These are phyloP conservation scores for Apocheima hispidaria DNA, from an alignment of 2,888 invertebrate species.

Conservation along the genomic window DNA sequence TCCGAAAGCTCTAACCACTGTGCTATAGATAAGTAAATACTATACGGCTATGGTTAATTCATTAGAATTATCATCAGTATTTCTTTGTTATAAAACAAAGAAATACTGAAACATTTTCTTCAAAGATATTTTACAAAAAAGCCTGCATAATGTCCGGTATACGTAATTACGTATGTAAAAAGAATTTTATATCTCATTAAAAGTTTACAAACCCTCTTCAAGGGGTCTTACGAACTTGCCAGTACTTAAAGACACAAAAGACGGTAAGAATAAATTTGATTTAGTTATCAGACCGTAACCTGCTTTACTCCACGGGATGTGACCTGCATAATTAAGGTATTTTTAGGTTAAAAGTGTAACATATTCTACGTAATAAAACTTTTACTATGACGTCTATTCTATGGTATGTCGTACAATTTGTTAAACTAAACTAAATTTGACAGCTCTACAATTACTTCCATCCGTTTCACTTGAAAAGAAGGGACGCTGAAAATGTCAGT, in stretches of 20 bases:
- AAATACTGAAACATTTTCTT: background rate
- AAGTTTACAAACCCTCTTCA: constrained; percentile 44
- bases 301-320: constrained; percentile 63
- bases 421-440: no score
- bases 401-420: no score
- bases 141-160: constrained; percentile 8
- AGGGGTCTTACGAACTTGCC: constrained; percentile 43
- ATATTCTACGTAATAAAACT: no score
- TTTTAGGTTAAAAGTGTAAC: background rate
- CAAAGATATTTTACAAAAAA: constrained; percentile 5
- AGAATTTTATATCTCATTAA: constrained; percentile 52
- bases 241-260: constrained; percentile 51
- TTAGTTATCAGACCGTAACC: constrained; percentile 72
- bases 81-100: background rate
- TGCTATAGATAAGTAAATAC: no score
- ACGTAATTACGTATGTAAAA: constrained; percentile 28
- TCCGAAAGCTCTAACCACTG: no score
- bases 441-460: no score
- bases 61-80: no score
- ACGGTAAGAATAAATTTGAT: constrained; percentile 72
- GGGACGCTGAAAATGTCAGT: no score
- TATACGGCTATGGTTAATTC: no score
- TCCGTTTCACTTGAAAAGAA: no score
- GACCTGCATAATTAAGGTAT: constrained; percentile 61
- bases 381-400: no score